Evolutionary conservation across 2,113 vertebrate species (phyloP).

Genomic region (Pycnonotus jocosus): DNA sequence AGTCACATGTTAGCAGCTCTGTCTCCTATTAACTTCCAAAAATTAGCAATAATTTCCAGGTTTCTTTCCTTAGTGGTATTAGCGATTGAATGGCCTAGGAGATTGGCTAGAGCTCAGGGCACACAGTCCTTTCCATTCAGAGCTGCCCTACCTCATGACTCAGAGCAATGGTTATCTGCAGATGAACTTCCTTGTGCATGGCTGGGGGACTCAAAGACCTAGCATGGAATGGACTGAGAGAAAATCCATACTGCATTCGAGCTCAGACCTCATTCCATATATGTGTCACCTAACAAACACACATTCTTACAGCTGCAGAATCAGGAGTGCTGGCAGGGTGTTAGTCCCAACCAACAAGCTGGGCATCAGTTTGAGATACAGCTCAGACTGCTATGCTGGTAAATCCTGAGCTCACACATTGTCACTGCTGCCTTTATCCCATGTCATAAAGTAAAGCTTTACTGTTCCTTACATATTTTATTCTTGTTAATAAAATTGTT

Average conservation of each 20-base stretch:
- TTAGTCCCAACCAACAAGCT: neutral
- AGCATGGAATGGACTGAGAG: neutral
- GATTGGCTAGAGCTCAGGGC: neutral
- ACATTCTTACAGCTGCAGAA: neutral
- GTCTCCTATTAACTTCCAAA: neutral
- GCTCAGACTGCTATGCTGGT: neutral
- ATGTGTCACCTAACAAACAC: neutral
- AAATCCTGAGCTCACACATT: neutral
- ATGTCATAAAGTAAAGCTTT: neutral
- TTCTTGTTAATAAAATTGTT: neutral
- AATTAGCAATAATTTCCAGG: neutral
- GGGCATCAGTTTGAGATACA: neutral
- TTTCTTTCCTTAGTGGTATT: neutral
- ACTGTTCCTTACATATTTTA: neutral
- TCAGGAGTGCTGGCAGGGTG: neutral
- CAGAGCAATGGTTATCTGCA: neutral
- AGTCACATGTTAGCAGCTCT: neutral
- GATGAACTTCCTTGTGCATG: neutral
- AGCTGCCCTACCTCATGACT: neutral
- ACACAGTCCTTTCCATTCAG: neutral
- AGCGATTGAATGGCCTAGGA: neutral
- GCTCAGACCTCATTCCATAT: neutral
- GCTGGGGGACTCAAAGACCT: neutral
- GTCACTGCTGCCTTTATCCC: neutral
- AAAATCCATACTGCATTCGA: neutral